Evolutionary conservation across 2,797 vertebrate genomes (phyloP).

Genomic region (Bradypodion ventrale): DNA sequence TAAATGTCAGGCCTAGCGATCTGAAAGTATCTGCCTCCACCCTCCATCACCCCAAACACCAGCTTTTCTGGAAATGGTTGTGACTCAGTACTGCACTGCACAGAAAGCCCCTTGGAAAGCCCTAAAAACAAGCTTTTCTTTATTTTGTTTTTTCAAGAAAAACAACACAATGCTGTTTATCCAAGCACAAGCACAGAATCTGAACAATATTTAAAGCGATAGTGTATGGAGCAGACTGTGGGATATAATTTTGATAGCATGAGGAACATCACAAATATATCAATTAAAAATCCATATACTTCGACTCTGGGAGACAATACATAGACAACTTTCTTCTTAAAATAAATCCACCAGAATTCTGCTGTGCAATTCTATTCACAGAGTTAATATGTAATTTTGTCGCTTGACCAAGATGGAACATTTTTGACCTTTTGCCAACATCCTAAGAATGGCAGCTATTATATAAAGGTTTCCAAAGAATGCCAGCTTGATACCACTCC

Average conservation of each 20-base stretch:
- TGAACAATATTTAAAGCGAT: not conserved
- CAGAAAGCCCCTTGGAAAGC: not conserved
- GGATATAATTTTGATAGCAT: not conserved
- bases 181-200: not conserved
- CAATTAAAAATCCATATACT: not conserved
- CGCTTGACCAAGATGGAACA: not conserved
- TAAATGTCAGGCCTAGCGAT: not conserved
- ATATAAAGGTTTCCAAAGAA: slow-evolving; percentile 31
- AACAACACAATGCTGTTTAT: not conserved
- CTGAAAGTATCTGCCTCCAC: not conserved
- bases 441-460: slow-evolving; percentile 35
- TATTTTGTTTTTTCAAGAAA: not conserved
- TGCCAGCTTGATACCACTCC: slow-evolving; percentile 19
- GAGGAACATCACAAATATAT: not conserved
- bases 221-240: not conserved
- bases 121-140: not conserved
- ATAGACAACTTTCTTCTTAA: not conserved
- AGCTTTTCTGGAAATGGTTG: not conserved
- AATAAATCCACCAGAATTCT: slow-evolving; percentile 3
- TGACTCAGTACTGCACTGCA: not conserved
- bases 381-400: slow-evolving; percentile 25
- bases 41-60: not conserved
- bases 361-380: not conserved
- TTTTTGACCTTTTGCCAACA: slow-evolving; percentile 34
- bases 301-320: not conserved